These are phyloP conservation scores for Ophiothrix spiculata DNA, from an alignment of 35 echinoderm and acorn worm genomes.

Conservation along the genomic window DNA sequence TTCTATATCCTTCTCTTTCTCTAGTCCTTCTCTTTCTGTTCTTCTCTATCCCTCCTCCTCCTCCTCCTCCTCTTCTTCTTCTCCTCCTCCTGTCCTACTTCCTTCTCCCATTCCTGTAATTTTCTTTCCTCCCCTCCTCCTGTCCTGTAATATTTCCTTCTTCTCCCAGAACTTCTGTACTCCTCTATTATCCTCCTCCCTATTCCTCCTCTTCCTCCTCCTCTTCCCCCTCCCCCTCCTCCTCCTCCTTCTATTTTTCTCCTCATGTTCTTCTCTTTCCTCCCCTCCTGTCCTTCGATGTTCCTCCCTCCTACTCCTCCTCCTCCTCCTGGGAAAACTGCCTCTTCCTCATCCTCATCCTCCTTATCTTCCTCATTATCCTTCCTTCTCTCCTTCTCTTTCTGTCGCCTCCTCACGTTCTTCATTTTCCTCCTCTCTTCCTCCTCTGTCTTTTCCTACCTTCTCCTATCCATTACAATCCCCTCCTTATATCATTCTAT, in stretches of 20 bases:
- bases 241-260: background rate
- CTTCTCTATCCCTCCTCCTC: too few species aligned
- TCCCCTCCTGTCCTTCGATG: too few species aligned
- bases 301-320: background rate
- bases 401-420: background rate
- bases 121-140: too few species aligned
- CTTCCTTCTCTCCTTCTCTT: slow-evolving; percentile 1
- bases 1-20: too few species aligned
- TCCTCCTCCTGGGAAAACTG: background rate
- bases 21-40: too few species aligned
- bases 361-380: background rate
- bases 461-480: too few species aligned
- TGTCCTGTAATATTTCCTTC: background rate
- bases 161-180: background rate
- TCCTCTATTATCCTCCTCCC: background rate
- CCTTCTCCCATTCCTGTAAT: too few species aligned
- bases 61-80: too few species aligned
- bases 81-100: too few species aligned
- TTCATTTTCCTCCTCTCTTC: background rate
- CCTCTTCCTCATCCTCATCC: too few species aligned
- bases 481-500: background rate
- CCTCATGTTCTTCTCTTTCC: background rate
- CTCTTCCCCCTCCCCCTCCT: background rate
- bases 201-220: too few species aligned
- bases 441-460: too few species aligned